Evolutionary conservation across 2,113 vertebrate species (phyloP), one percentile per base, ranked within the genome.

Genomic region (Austrofundulus limnaeus): DNA sequence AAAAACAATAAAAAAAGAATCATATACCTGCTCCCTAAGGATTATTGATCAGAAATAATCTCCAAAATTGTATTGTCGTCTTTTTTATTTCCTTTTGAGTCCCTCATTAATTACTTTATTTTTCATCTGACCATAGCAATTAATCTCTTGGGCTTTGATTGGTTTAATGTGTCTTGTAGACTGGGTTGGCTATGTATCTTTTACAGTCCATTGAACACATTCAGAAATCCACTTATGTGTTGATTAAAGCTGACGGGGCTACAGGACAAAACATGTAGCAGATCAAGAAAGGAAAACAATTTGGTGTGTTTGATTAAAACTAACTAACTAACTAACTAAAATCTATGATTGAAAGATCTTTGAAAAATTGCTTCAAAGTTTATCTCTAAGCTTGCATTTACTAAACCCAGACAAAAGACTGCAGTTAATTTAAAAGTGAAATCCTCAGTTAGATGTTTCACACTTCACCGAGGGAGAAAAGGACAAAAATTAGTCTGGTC

Each of bases 41-140:
- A 41, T 86, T 87, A 88, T 86, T 85, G 88, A 90, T 90, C 85
- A 76, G 68, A 55, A 65, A 57, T 85, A 80, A 82, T 75, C 80
- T 67, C 65, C 51, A 64, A 86, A 83, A 86, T 87, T 86, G 72
- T 85, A 75, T 82, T 70, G 74, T 80, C 49, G 17, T 88, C 68
- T 64, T 75, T 88, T 85, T 81, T 81, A 88, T 87, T 85, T 86
- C 71, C 70, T 64, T 81, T 77, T 81, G 81, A 85, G 72, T 62
- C 78, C 54, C 70, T 78, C 58, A 70, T 83, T 82, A 83, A 87
- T 90, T 85, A 74, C 66, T 50, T 72, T 48, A 66, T 78, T 84
- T 81, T 80, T 52, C 66, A 73, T 81, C 58, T 42, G 67, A 70
- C 80, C 67, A 61, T 38, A 71, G 69, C 80, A 63, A 87, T 87